Base-by-base conservation (phyloP, 1,140 invertebrate genomes). In the Procambarus virginalis region DNA sequence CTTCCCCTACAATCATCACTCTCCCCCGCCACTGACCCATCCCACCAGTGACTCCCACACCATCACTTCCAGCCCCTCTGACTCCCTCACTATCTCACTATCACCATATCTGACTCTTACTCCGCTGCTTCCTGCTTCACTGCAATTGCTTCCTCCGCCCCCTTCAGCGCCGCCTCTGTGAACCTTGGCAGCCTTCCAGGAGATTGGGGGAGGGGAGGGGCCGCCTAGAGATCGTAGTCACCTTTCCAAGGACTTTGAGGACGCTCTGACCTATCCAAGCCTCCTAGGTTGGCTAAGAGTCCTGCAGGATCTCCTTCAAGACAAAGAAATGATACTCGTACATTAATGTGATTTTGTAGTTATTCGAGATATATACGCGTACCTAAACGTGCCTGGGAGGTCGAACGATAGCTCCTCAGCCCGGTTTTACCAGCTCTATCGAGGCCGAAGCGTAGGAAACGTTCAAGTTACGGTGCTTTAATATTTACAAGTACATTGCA, bases 81-180 rank as follows among this genome's bases (percentile, higher is more conserved):
- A 49, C 77, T 79, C 77, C 51, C 77, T 79, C 77, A 49, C 77
- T 79, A 46, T 79, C 77, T 79, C 77, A 49, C 77, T 79, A 17
- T 20, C 64, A 68, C 20, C 17, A 10, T 17, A 68, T 14, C 64
- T 68, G 10, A 68, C 64, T 68, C 10, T 68, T 68, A 4, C 64
- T 68, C 64, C 64, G 3, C 64, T 68, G 12, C 17, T 17, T 20
- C 17, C 17, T 17, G 6, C 22, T 73, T 73, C 68, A n/a, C 12
- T 17, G 17, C 64, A 20, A 20, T 68, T 17, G 5, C 9, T 68
- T 34, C 68, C 68, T 73, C 68, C 68, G 12, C 68, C n/a, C 34
- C 68, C 68, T 34, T 73, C 68, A 73, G 68, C 68, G 68, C 68
- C 68, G 22, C 2, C 68, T 73, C n/a, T 22, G n/a, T 22, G 68